phyloP scores from a whole-genome alignment of 1,140 invertebrate genomes.

The Cydia fagiglandana region DNA sequence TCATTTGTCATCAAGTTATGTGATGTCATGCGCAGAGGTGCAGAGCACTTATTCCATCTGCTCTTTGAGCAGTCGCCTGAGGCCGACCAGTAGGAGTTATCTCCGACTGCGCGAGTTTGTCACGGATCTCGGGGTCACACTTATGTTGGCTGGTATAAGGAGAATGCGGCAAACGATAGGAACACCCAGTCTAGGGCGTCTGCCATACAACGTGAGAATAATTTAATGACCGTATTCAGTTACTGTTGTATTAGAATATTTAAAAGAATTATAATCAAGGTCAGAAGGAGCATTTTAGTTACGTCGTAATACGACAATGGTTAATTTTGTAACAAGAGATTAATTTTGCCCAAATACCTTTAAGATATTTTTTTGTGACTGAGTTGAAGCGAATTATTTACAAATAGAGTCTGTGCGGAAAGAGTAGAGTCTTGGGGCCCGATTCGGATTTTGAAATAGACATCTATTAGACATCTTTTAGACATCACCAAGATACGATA shows the following conservation, averaged over 20 bases:
- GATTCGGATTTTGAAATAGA: too few species aligned
- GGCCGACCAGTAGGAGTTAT: neutral
- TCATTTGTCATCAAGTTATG: constrained; percentile 47
- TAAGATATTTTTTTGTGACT: too few species aligned
- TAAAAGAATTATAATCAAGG: neutral
- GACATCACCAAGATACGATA: too few species aligned
- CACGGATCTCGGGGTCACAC: neutral
- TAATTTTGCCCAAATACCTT: too few species aligned
- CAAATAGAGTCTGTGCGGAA: neutral
- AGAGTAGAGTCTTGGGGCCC: too few species aligned
- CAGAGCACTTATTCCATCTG: neutral
- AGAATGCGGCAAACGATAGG: neutral
- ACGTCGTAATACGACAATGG: too few species aligned
- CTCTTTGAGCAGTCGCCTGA: neutral
- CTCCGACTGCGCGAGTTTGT: neutral
- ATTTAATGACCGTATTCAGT: neutral
- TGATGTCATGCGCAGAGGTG: constrained; percentile 39
- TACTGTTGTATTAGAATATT: neutral
- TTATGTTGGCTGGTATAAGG: neutral
- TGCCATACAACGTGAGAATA: constrained; percentile 10
- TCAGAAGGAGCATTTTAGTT: too few species aligned
- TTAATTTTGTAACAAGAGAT: too few species aligned
- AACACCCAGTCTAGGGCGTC: neutral
- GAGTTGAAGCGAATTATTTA: too few species aligned
- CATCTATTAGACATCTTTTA: too few species aligned